Conservation (phyloP, 2,888 invertebrate species). For the Crioceris asparagi region DNA sequence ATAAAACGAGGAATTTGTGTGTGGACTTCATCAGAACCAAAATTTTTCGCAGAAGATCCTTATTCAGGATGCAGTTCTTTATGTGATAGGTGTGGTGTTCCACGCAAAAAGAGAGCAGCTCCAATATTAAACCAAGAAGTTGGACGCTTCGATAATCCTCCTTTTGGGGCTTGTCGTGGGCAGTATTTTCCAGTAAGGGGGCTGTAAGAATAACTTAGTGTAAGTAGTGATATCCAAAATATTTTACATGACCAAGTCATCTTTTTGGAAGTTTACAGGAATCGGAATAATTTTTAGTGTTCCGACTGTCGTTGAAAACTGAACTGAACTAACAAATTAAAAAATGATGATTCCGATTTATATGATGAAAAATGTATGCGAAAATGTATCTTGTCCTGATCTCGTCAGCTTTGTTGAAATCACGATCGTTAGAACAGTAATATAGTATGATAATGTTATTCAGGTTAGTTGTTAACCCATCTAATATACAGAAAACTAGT, state of each 20-base stretch:
- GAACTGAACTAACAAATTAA: no score
- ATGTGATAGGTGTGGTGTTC: conserved; percentile 99
- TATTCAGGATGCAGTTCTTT: conserved; percentile 94
- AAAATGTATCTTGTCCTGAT: no score
- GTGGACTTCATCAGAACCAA: conserved; percentile 93
- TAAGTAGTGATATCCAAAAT: not conserved
- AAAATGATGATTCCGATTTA: no score
- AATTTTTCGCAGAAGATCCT: conserved; percentile 90
- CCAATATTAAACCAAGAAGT: conserved; percentile 85
- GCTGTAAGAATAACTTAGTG: conserved; percentile 40
- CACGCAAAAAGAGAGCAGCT: conserved; percentile 94
- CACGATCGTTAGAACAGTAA: no score
- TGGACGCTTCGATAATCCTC: conserved; percentile 98
- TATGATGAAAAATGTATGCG: no score
- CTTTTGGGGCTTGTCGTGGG: conserved; percentile 76
- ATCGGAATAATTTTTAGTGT: no score
- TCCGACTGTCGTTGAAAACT: no score
- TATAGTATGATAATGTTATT: no score
- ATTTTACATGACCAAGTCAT: not conserved
- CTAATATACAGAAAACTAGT: no score
- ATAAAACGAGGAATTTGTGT: conserved; percentile 93
- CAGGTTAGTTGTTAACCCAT: no score
- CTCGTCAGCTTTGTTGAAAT: no score
- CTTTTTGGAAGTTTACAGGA: no score
- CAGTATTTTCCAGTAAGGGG: conserved; percentile 88